Evolutionary conservation across 1,140 invertebrate species (phyloP).

Genomic region (Coboldia fuscipes): DNA sequence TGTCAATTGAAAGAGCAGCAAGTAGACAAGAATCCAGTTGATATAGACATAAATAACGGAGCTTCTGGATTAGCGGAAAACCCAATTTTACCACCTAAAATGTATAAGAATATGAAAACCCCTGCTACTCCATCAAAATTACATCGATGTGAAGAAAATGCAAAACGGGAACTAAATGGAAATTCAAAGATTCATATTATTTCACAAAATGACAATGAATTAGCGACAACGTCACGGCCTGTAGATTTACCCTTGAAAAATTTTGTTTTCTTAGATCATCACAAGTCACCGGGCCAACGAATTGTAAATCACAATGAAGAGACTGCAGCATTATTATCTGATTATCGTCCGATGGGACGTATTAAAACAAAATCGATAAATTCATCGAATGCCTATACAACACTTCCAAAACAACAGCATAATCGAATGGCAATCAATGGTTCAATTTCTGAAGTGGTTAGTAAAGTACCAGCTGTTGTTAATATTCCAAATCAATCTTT

Average conservation of each 20-base stretch:
- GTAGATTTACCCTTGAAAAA: slow-evolving; percentile 3
- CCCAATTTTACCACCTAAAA: slow-evolving; percentile 21
- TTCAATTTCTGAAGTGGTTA: slow-evolving; percentile 19
- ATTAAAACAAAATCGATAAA: background rate
- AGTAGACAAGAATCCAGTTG: too few relatives aligned
- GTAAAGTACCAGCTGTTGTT: slow-evolving; percentile 20
- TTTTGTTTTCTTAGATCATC: background rate
- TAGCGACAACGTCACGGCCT: too few relatives aligned
- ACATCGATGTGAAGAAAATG: too few relatives aligned
- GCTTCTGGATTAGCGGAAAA: slow-evolving; percentile 5
- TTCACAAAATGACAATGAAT: too few relatives aligned
- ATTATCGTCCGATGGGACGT: background rate
- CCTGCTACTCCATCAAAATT: too few relatives aligned
- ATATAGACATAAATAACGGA: too few relatives aligned
- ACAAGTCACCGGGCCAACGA: slow-evolving; percentile 4
- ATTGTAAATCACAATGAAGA: background rate
- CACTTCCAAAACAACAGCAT: slow-evolving; percentile 1
- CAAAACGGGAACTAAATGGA: too few relatives aligned
- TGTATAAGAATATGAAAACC: slow-evolving; percentile 11
- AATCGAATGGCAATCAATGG: slow-evolving; percentile 20
- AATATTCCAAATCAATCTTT: slow-evolving; percentile 10
- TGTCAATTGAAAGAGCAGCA: too few relatives aligned
- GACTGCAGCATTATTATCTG: background rate
- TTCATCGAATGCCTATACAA: background rate
- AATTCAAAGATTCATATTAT: too few relatives aligned